Percentiles rank a stretch among this genome's conserved stretches.
These are phyloP conservation scores for Panulirus ornatus DNA, from an alignment of 1,140 invertebrate genomes.

Conservation along the genomic window DNA sequence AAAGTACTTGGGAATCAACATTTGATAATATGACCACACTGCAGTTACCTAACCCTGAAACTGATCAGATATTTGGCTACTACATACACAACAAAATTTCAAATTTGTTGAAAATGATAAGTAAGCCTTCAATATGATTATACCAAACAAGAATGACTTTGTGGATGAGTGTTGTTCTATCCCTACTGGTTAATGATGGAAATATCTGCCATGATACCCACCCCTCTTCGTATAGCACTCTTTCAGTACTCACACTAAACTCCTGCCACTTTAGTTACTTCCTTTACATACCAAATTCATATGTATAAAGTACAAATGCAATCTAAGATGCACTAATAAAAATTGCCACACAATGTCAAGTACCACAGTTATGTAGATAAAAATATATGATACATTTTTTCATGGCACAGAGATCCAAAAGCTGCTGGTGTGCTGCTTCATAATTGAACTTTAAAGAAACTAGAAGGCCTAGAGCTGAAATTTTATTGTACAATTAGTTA, in stretches of 20 bases:
- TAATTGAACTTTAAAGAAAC: neutral
- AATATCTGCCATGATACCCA: neutral
- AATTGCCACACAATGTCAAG: neutral
- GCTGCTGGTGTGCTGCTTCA: neutral
- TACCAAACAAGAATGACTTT: neutral
- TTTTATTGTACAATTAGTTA: neutral
- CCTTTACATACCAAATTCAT: neutral
- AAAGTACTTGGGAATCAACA: neutral
- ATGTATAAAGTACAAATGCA: neutral
- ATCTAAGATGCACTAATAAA: neutral
- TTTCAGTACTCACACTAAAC: neutral
- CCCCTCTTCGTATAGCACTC: neutral
- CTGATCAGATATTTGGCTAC: neutral
- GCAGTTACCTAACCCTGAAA: neutral
- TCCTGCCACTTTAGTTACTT: neutral
- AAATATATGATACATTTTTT: neutral
- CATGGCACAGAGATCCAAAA: neutral
- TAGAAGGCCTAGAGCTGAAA: neutral
- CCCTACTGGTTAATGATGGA: neutral
- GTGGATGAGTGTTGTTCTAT: neutral
- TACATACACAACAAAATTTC: neutral
- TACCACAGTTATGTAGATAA: too few relatives aligned
- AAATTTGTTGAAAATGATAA: neutral
- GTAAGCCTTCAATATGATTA: neutral
- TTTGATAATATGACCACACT: neutral